These are phyloP conservation scores for Esox niger DNA, from an alignment of 2,113 vertebrate genomes.

Conservation along the genomic window DNA sequence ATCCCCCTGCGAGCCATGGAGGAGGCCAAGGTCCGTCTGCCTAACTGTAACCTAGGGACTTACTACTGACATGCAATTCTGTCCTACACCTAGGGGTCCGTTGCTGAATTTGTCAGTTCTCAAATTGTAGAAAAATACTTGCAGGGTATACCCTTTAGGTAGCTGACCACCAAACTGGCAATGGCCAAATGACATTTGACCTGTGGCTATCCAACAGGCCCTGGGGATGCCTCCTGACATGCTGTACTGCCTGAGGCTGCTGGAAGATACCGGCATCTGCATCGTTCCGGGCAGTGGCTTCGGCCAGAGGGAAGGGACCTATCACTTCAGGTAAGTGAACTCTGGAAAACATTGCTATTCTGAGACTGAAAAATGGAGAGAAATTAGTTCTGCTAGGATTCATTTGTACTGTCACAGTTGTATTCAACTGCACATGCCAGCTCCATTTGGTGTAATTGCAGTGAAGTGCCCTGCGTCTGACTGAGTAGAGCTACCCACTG, in stretches of 20 bases:
- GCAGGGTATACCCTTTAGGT: too few species aligned
- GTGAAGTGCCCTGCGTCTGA: too few species aligned
- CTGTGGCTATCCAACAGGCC: background rate
- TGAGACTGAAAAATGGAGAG: too few species aligned
- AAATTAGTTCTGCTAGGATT: too few species aligned
- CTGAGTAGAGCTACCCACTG: too few species aligned
- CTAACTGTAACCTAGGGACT: background rate
- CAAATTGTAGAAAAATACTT: background rate
- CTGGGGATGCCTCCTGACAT: constrained; percentile 75
- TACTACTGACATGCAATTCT: background rate
- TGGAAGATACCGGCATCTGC: constrained; percentile 93
- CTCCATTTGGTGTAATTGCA: too few species aligned
- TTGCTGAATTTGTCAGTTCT: background rate
- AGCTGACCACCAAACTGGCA: background rate
- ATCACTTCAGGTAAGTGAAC: constrained; percentile 83
- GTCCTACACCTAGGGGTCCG: background rate
- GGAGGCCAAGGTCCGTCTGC: constrained; percentile 75
- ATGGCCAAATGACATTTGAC: too few species aligned
- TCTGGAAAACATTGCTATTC: background rate
- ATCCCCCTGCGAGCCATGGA: constrained; percentile 78
- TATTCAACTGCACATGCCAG: too few species aligned
- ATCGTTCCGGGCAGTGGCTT: constrained; percentile 92
- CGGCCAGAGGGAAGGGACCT: constrained; percentile 86
- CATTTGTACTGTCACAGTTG: too few species aligned
- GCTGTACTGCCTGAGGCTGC: constrained; percentile 87